Conservation (phyloP, 2,113 vertebrate genomes). For the Andinoacara biseriatus region DNA sequence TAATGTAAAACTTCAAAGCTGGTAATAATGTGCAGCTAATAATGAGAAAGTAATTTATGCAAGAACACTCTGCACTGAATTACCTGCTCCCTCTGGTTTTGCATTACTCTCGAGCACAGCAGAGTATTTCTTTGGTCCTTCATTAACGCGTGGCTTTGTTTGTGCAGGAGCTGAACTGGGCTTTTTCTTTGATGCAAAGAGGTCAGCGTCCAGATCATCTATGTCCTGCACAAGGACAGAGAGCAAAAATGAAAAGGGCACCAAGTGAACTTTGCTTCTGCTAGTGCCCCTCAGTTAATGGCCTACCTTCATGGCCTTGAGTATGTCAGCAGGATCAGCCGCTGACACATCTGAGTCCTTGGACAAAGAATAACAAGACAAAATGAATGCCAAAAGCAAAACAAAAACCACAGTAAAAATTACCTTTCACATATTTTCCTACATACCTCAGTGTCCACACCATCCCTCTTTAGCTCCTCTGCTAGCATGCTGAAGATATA, state of each 20-base stretch:
- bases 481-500: slow-evolving; percentile 78
- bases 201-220: slow-evolving; percentile 86
- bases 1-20: slow-evolving; percentile 38
- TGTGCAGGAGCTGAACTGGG: slow-evolving; percentile 63
- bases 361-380: background rate
- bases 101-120: slow-evolving; percentile 1
- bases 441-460: slow-evolving; percentile 62
- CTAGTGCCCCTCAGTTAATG: background rate
- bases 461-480: slow-evolving; percentile 72
- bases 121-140: slow-evolving; percentile 39
- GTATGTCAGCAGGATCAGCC: slow-evolving; percentile 77
- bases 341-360: slow-evolving; percentile 69
- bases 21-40: slow-evolving; percentile 2
- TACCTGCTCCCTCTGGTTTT: slow-evolving; percentile 59
- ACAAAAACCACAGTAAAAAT: background rate
- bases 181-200: slow-evolving; percentile 81
- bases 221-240: slow-evolving; percentile 76
- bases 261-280: background rate
- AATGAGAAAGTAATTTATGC: slow-evolving; percentile 31
- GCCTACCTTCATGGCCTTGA: slow-evolving; percentile 82
- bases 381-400: background rate
- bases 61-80: background rate
- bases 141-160: slow-evolving; percentile 62
- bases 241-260: background rate
- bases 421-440: background rate